These are phyloP conservation scores for Rotaria macrura DNA, from an alignment of 2,888 invertebrate species.

Conservation along the genomic window DNA sequence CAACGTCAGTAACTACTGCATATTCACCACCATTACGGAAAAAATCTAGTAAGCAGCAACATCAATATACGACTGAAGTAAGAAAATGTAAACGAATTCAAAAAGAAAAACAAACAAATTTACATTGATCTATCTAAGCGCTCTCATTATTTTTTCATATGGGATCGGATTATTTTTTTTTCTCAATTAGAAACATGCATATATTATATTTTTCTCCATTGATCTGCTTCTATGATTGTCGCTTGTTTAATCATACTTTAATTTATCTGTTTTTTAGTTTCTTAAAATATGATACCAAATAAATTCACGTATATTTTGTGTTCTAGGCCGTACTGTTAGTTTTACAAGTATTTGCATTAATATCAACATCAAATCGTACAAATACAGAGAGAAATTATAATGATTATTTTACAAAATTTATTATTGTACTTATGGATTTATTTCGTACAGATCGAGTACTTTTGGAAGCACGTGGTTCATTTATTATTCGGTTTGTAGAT, in stretches of 20 bases:
- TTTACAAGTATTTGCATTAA: conserved; percentile 28
- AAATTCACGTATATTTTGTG: not conserved
- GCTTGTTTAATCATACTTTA: not conserved
- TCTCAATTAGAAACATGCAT: not conserved
- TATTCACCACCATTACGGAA: not conserved
- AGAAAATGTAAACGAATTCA: not conserved
- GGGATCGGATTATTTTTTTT: not conserved
- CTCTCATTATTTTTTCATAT: not conserved
- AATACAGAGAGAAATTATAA: conserved; percentile 25
- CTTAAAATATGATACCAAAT: not conserved
- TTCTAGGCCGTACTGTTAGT: conserved; percentile 23
- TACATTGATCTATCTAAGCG: not conserved
- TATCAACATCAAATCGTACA: conserved; percentile 22
- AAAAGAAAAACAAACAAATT: not conserved
- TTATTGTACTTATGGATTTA: conserved; percentile 69
- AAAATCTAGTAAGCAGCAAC: not conserved
- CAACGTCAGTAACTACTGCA: not conserved
- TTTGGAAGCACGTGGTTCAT: conserved; percentile 78
- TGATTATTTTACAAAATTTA: conserved; percentile 69
- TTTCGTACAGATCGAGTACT: conserved; percentile 74
- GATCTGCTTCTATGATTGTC: not conserved
- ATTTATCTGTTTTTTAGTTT: too few relatives aligned
- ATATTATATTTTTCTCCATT: not conserved
- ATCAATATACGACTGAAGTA: not conserved
- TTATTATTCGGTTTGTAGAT: conserved; percentile 72